Percentiles rank a stretch among this genome's conserved stretches.
phyloP scores from a whole-genome alignment of 2,888 invertebrate species.

The Chironomus riparius region DNA sequence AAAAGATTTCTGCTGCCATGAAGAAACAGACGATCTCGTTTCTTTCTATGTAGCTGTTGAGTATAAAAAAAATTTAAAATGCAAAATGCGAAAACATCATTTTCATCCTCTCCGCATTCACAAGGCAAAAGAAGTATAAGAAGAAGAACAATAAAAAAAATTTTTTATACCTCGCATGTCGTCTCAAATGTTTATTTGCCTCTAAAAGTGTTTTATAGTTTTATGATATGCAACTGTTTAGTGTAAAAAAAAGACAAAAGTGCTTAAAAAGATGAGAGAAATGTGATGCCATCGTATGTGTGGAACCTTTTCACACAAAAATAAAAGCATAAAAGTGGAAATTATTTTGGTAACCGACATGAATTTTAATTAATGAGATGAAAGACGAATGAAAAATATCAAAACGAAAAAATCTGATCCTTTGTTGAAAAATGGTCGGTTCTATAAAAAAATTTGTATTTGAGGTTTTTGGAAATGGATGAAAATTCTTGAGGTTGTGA shows the following conservation, averaged over 20 bases:
- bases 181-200: not conserved
- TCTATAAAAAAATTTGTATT: no score
- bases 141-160: not conserved
- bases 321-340: slow-evolving; percentile 5
- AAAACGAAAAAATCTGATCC: no score
- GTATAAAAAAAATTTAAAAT: slow-evolving; percentile 1
- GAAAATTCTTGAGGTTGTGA: no score
- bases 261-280: no score
- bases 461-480: no score
- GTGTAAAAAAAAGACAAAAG: not conserved
- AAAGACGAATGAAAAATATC: not conserved
- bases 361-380: not conserved
- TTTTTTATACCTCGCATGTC: not conserved
- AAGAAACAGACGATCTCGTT: no score
- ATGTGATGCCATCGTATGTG: not conserved
- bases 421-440: no score
- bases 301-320: slow-evolving; percentile 16
- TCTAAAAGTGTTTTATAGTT: slow-evolving; percentile 21
- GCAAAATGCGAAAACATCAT: slow-evolving; percentile 3
- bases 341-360: no score
- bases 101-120: not conserved
- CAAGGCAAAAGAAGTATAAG: not conserved
- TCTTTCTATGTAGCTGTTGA: not conserved
- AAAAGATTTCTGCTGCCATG: no score
- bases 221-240: slow-evolving; percentile 10